These are phyloP conservation scores for Strigops habroptila DNA, from an alignment of 2,113 vertebrate genomes.

Conservation along the genomic window DNA sequence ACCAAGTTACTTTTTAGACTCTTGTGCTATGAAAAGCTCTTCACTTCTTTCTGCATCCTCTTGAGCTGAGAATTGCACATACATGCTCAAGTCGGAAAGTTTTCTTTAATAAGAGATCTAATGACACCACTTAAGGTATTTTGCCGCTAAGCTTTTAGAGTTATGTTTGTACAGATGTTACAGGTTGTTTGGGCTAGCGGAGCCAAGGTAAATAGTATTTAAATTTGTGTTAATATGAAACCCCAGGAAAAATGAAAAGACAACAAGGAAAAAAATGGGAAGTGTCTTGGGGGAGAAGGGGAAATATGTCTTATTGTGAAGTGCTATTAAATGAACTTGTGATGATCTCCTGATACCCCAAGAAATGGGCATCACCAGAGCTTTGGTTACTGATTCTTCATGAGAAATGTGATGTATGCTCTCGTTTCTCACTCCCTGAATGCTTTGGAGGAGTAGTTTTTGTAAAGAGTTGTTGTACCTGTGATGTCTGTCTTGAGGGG, in stretches of 20 bases:
- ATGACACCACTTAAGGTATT: conserved; percentile 18
- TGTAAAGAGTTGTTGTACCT: background rate
- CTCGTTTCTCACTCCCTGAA: background rate
- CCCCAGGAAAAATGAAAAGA: background rate
- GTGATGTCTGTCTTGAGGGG: background rate
- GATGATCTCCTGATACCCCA: background rate
- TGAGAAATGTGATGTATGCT: background rate
- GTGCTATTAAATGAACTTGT: background rate
- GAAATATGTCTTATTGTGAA: background rate
- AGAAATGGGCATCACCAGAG: background rate
- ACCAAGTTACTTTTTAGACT: background rate
- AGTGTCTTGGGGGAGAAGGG: background rate
- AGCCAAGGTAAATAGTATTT: conserved; percentile 51
- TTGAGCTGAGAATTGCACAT: background rate
- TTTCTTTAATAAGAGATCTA: conserved; percentile 20
- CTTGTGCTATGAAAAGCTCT: background rate
- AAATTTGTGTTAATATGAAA: conserved; percentile 40
- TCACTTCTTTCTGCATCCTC: background rate
- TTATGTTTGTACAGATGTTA: conserved; percentile 36
- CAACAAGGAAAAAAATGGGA: background rate
- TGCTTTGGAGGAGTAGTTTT: background rate
- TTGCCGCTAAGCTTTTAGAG: background rate
- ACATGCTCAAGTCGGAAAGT: background rate
- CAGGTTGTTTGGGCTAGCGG: conserved; percentile 15
- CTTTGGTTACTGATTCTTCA: background rate